Conservation (phyloP, 1,140 invertebrate genomes). For the Pantala flavescens region DNA sequence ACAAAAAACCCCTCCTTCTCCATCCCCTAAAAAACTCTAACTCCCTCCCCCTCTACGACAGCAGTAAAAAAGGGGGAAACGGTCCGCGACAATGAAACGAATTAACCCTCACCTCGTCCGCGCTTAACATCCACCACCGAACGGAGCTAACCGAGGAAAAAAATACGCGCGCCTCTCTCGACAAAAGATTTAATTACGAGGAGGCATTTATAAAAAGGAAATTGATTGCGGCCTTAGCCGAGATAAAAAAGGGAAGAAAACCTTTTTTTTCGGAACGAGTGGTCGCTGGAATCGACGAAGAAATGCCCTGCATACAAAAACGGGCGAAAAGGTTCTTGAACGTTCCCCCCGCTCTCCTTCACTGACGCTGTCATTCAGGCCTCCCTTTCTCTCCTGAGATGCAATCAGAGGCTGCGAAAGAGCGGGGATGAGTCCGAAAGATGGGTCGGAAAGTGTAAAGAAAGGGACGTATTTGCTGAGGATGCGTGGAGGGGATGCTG, state of each 20-base stretch:
- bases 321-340: background rate
- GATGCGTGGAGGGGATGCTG: no score
- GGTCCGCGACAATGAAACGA: no score
- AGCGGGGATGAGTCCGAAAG: no score
- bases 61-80: no score
- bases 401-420: background rate
- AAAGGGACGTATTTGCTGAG: no score
- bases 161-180: background rate
- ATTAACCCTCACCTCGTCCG: no score
- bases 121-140: no score
- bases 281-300: background rate
- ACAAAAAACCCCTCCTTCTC: no score
- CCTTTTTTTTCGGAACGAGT: background rate
- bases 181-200: constrained; percentile 10
- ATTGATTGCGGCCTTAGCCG: background rate
- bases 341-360: background rate
- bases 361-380: background rate
- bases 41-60: no score
- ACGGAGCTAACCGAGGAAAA: no score
- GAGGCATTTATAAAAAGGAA: constrained; percentile 7
- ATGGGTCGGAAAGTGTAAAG: no score
- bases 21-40: no score
- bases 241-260: background rate
- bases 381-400: background rate
- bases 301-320: constrained; percentile 2